Percentiles rank a stretch among this genome's conserved stretches.
These are phyloP conservation scores for Zapornia atra DNA, from an alignment of 2,113 vertebrate genomes.

Conservation along the genomic window DNA sequence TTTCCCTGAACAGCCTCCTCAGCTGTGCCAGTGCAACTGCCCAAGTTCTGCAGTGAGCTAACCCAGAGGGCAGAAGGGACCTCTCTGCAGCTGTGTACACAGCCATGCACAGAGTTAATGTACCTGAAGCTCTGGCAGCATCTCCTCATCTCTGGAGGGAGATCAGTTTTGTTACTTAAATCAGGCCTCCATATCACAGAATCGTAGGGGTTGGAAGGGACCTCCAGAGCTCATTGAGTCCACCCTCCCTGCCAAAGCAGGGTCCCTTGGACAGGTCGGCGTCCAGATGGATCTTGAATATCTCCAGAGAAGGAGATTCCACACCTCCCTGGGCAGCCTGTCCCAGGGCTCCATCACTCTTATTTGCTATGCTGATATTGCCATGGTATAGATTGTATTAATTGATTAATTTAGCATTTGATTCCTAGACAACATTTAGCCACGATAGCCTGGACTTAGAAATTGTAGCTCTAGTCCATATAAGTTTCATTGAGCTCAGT, in stretches of 20 bases:
- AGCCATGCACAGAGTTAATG: accelerated
- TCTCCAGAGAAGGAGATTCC: too few relatives aligned
- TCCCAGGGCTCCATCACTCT: too few relatives aligned
- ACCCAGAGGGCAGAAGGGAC: not conserved
- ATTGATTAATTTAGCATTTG: not conserved
- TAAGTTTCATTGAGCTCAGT: not conserved
- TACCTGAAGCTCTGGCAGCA: accelerated
- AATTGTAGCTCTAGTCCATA: not conserved
- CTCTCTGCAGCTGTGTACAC: not conserved
- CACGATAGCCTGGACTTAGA: accelerated
- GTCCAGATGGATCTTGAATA: too few relatives aligned
- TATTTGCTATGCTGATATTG: not conserved
- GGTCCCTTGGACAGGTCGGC: too few relatives aligned
- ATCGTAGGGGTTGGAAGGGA: too few relatives aligned
- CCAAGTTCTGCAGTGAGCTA: not conserved
- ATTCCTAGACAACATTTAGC: not conserved
- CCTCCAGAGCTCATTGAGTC: too few relatives aligned
- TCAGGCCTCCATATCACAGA: not conserved
- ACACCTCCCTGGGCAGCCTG: too few relatives aligned
- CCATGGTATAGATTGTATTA: not conserved
- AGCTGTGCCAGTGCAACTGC: not conserved
- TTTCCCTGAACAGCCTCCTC: not conserved
- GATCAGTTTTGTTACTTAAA: not conserved
- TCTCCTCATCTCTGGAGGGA: not conserved
- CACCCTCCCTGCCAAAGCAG: too few relatives aligned